Base-by-base conservation (phyloP, 1,140 invertebrate genomes). In the Parasteatoda tepidariorum region DNA sequence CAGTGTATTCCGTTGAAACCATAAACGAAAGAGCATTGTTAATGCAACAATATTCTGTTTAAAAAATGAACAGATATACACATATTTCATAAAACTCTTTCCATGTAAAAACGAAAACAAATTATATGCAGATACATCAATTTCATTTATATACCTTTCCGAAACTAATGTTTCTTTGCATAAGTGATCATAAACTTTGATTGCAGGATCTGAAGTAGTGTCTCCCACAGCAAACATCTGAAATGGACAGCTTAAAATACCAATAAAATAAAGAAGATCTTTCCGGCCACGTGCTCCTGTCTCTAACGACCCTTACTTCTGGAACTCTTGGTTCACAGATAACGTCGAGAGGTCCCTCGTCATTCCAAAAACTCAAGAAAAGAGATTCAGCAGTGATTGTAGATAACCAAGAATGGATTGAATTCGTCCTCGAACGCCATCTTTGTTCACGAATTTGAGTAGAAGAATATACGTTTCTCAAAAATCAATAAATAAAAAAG, bases 261-360 rank as follows among this genome's bases (percentile, higher is more conserved):
- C 38, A 62, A 75, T 41, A 38, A 75, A 75, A 62, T 75, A 75
- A 75, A 75, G 22, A 41, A 71, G 30, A 67, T 31, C 26, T 62
- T 26, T 3, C 64, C 13, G 26, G 54, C 59, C 61, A 78, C 74
- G 74, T 78, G 74, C 74, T 22, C 26, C 28, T 78, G 61, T 31
- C 34, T 66, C 61, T 66, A 78, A 78, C 62, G 74, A 78, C 66
- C 59, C 59, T 24, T 66, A 38, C 74, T 78, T 24, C 74, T 24
- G 61, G 54, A 48, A 22, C 24, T 70, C 33, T 31, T 22, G 38
- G 48, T 4, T 34, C 38, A 28, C 28, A 48, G 74, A 78, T 78
- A 78, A 22, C 74, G 66, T 76, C 57, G 24, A 64, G 48, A 59
- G 59, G 30, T 28, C 26, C 13, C 57, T 75, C 71, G 30, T 34